These are phyloP conservation scores for Ailuropoda melanoleuca DNA, from an alignment of 2,113 vertebrate species.

Conservation along the genomic window DNA sequence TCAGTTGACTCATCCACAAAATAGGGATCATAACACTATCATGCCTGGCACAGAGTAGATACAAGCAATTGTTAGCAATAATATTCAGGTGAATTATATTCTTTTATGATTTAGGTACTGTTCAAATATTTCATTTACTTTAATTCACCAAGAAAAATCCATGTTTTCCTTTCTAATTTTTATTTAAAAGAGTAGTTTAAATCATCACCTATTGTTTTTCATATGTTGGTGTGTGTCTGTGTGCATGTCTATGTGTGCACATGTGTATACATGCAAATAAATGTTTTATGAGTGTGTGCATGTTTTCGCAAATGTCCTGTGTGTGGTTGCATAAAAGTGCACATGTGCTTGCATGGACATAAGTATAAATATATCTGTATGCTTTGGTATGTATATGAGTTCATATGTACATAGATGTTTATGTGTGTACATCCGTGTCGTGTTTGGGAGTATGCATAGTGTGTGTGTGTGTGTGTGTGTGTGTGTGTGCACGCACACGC, in stretches of 20 bases:
- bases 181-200: neutral
- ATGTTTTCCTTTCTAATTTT: conserved; percentile 12
- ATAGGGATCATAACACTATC: neutral
- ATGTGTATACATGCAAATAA: neutral
- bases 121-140: conserved; percentile 32
- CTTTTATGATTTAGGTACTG: neutral
- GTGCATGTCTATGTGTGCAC: neutral
- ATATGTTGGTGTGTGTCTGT: neutral
- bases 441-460: neutral
- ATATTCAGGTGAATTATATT: neutral
- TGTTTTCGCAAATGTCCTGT: neutral
- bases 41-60: neutral
- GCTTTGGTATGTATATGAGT: neutral
- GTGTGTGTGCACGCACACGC: neutral
- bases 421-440: neutral
- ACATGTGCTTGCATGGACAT: neutral
- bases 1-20: neutral
- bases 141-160: neutral
- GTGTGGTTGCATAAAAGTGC: neutral
- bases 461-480: neutral
- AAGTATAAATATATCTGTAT: neutral
- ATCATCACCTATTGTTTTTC: neutral
- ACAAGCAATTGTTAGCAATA: neutral
- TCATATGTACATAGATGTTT: neutral
- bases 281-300: neutral